These are phyloP conservation scores for Paelopatides confundens DNA, from an alignment of 53 echinoderm and acorn worm species.

Conservation along the genomic window DNA sequence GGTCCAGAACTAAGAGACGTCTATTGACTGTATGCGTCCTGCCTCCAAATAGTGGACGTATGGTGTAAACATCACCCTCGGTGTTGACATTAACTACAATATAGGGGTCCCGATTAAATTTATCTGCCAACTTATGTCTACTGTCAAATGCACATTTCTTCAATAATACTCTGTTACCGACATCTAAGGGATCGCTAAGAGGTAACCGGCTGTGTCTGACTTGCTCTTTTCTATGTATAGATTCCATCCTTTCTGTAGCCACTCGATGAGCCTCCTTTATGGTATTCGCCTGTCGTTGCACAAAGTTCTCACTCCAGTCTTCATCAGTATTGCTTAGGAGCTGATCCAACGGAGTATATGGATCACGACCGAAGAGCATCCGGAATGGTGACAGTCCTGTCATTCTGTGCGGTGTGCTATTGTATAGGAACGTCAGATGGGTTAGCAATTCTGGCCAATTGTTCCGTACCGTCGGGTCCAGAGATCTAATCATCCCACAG, in stretches of 20 bases:
- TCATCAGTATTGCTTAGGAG: constrained; percentile 32
- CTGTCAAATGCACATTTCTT: background rate
- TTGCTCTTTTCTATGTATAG: background rate
- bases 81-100: background rate
- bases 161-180: background rate
- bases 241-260: background rate
- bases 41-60: constrained; percentile 63
- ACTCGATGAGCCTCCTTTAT: background rate
- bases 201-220: background rate
- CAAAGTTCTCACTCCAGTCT: constrained; percentile 57
- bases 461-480: constrained; percentile 1
- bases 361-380: constrained; percentile 54
- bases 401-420: constrained; percentile 34
- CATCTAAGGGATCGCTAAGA: background rate
- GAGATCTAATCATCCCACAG: constrained; percentile 40
- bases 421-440: constrained; percentile 43
- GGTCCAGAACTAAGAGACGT: constrained; percentile 48
- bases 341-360: constrained; percentile 47
- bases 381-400: constrained; percentile 58
- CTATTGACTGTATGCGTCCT: constrained; percentile 38
- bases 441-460: constrained; percentile 54
- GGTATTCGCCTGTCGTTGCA: constrained; percentile 31
- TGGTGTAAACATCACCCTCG: background rate
- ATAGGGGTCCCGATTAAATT: background rate
- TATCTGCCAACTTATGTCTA: background rate